Base-by-base conservation (phyloP, 2,888 invertebrate genomes). In the Aleiodes leptofemur region DNA sequence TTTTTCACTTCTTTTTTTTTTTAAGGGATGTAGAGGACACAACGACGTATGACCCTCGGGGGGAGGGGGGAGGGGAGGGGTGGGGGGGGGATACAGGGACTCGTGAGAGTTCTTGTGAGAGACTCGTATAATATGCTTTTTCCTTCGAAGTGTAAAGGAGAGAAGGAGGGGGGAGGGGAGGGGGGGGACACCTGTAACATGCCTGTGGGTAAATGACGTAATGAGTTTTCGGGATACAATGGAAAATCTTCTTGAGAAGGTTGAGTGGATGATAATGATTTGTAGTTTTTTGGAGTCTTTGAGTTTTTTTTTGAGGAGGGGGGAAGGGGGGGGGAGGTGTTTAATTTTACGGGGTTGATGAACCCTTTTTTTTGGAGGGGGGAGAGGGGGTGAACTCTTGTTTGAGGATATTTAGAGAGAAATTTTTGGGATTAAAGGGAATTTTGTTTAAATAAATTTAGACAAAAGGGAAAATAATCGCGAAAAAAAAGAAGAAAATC, bases 41-140 rank as follows among this genome's bases (percentile, higher is more conserved):
- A 76, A 73, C 73, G 70, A 76, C 56, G 55, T 61, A 69, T 31
- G 51, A 55, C 53, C 70, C 73, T 14, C 53, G 57, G 79, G 76
- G 43, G 43, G 3, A 2, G 23, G 23, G 23, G 43, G 3, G 23
- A 2, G 23, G 23, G 43, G 3, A 2, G 23, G 23, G 23, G n/a
- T n/a, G 79, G 76, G 43, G 43, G 3, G 23, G 23, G 23, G 23
- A 2, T 23, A 5, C 72, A 16, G 68, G 66, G 72, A 73, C 77
- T 76, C 56, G 23, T 76, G 66, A 66, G 69, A 73, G 50, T 57
- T 23, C 76, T 77, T 68, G 69, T 59, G 51, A 31, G 43, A 75
- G 43, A 75, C 74, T 72, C 34, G 66, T 76, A 72, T 72, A 75
- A 76, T 73, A 79, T 79, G 77, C 76, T 74, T 79, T 76, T 76